A percentile compares a stretch with the other conserved stretches of the same genome.
Conservation (phyloP, 2,113 vertebrate species). For the Tragelaphus scriptus region DNA sequence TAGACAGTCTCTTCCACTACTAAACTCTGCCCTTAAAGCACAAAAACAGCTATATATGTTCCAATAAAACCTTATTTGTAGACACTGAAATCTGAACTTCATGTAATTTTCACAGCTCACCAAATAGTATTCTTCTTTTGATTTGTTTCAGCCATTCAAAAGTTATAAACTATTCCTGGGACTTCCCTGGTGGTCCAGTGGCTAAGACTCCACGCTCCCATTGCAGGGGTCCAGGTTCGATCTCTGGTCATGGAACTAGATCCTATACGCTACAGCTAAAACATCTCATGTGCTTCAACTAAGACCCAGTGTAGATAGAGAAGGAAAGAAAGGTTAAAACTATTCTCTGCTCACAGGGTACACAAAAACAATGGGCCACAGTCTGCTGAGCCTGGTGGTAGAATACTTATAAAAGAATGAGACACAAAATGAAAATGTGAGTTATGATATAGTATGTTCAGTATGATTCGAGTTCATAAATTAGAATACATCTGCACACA, state of each 20-base stretch:
- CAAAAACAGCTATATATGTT: background rate
- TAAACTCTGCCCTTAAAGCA: background rate
- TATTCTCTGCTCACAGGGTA: background rate
- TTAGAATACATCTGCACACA: background rate
- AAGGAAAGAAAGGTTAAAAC: background rate
- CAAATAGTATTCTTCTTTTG: background rate
- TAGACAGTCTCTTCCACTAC: background rate
- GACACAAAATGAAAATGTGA: background rate
- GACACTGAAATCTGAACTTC: background rate
- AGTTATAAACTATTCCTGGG: background rate
- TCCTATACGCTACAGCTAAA: background rate
- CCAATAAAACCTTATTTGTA: constrained; percentile 33
- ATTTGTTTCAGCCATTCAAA: background rate
- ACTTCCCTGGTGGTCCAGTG: background rate
- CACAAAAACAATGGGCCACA: background rate
- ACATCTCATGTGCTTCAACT: background rate
- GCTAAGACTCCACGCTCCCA: background rate
- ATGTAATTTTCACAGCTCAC: background rate
- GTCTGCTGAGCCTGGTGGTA: background rate
- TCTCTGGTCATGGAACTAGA: background rate
- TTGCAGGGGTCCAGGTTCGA: background rate
- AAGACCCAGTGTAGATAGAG: background rate
- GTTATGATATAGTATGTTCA: background rate
- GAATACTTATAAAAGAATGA: background rate
- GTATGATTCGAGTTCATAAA: background rate